These are phyloP conservation scores for Meloidogyne floridensis DNA, from an alignment of 1,140 invertebrate species.

Conservation along the genomic window DNA sequence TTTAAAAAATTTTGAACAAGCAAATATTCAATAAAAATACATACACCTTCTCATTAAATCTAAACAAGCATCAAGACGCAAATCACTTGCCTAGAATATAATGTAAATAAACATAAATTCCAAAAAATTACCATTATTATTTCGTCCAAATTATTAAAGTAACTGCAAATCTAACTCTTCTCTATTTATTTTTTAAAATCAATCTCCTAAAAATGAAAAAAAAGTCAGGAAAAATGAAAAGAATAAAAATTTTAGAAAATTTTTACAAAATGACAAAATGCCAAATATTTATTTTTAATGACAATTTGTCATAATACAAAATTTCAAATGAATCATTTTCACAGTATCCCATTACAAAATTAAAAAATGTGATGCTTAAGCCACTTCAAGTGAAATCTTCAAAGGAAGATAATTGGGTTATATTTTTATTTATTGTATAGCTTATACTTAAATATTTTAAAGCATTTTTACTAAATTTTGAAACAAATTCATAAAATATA, in stretches of 20 bases:
- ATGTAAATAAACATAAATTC: background rate
- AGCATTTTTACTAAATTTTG: too few relatives aligned
- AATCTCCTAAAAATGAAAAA: too few relatives aligned
- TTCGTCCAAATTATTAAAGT: too few relatives aligned
- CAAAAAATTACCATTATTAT: background rate
- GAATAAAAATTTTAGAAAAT: too few relatives aligned
- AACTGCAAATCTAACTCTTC: too few relatives aligned
- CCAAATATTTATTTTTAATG: background rate
- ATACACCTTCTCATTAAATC: slow-evolving; percentile 88
- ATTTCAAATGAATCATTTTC: background rate
- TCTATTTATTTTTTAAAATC: too few relatives aligned
- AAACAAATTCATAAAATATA: too few relatives aligned
- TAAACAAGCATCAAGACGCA: slow-evolving; percentile 92
- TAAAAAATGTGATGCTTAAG: too few relatives aligned
- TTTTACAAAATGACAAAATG: background rate
- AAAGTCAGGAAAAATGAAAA: background rate
- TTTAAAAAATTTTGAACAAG: background rate
- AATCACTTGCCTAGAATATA: slow-evolving; percentile 25
- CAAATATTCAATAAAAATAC: background rate
- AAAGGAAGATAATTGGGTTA: too few relatives aligned
- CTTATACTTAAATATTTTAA: too few relatives aligned
- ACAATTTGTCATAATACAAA: background rate
- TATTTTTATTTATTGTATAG: too few relatives aligned
- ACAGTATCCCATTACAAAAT: background rate
- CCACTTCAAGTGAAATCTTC: too few relatives aligned